These are phyloP conservation scores for Falcunculus frontatus DNA, from an alignment of 2,113 vertebrate species.

Conservation along the genomic window DNA sequence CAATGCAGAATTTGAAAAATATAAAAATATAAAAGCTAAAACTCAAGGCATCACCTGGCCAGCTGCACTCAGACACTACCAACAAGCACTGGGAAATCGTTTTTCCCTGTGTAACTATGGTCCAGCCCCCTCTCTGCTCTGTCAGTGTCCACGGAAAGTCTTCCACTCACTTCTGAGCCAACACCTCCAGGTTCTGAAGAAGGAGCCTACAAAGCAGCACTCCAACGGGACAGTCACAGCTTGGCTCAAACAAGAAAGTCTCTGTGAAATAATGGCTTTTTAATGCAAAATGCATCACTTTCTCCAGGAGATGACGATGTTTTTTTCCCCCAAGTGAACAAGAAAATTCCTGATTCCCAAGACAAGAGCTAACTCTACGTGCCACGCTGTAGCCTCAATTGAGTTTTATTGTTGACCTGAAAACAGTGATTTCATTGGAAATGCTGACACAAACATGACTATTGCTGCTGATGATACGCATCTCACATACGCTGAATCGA, in stretches of 20 bases:
- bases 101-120: fast-evolving
- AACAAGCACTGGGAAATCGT: fast-evolving
- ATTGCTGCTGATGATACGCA: conserved; percentile 28
- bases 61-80: not conserved
- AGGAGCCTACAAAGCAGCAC: not conserved
- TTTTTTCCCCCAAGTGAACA: not conserved
- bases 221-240: not conserved
- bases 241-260: not conserved
- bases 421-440: conserved; percentile 58
- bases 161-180: not conserved
- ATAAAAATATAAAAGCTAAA: no score
- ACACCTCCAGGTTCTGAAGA: not conserved
- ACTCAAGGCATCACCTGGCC: no score
- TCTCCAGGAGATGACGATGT: not conserved
- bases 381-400: not conserved
- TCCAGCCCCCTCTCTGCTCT: not conserved
- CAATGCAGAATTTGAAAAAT: no score
- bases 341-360: not conserved
- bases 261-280: not conserved
- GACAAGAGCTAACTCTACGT: not conserved
- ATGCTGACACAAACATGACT: conserved; percentile 64
- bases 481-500: conserved; percentile 20
- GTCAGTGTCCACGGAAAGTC: not conserved
- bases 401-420: conserved; percentile 53
- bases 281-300: not conserved